Conservation (phyloP, 2,113 vertebrate species). For the Aramus guarauna region DNA sequence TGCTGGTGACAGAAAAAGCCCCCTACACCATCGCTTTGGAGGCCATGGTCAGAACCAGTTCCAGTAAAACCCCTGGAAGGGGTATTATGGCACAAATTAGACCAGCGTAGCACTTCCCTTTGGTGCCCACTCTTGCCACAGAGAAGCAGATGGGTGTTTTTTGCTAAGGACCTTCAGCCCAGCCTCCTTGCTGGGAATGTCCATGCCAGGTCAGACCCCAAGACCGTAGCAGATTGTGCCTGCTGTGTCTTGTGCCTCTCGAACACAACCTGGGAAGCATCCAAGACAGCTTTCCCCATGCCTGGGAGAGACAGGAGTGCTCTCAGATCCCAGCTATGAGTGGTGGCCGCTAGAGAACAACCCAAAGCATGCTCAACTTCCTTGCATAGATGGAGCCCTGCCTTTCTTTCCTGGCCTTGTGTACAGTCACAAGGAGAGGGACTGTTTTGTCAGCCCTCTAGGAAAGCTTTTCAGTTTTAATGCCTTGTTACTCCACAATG, state of each 20-base stretch:
- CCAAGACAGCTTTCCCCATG: neutral
- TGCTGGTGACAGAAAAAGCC: neutral
- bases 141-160: neutral
- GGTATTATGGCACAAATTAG: neutral
- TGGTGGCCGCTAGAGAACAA: neutral
- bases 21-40: neutral
- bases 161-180: neutral
- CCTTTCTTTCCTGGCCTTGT: neutral
- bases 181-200: neutral
- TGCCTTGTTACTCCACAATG: neutral
- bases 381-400: neutral
- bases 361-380: neutral
- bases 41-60: neutral
- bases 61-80: neutral
- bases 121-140: rapidly evolving
- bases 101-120: neutral
- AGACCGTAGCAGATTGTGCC: neutral
- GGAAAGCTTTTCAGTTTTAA: neutral
- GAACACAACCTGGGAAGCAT: neutral
- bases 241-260: neutral
- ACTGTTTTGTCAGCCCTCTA: neutral
- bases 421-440: neutral
- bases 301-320: neutral
- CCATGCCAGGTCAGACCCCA: neutral
- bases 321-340: neutral